Evolutionary conservation across 2,888 invertebrate species (phyloP).

Genomic region (Drosophila ochracea): DNA sequence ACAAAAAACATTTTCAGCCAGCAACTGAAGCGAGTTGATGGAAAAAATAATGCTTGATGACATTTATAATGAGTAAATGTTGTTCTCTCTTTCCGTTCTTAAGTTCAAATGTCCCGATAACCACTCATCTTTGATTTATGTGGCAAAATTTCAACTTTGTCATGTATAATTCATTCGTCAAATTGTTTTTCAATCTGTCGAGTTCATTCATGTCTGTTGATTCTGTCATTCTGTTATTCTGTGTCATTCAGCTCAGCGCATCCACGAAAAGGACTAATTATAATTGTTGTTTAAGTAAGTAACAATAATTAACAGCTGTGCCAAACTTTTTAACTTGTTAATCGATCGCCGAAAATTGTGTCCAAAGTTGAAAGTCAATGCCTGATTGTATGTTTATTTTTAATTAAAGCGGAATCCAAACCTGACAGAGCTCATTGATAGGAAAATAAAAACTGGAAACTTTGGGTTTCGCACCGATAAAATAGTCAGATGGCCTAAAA

Average conservation of each 20-base stretch:
- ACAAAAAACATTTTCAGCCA: constrained; percentile 55
- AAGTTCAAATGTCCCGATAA: constrained; percentile 16
- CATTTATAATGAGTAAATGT: constrained; percentile 76
- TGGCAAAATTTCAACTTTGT: constrained; percentile 41
- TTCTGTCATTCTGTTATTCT: constrained; percentile 11
- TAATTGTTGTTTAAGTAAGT: constrained; percentile 5
- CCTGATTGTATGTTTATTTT: not conserved
- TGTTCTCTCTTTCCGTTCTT: constrained; percentile 26
- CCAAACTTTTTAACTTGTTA: not conserved
- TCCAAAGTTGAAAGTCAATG: not conserved
- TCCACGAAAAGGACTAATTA: constrained; percentile 1
- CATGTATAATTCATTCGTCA: constrained; percentile 39
- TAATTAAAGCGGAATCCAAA: not conserved
- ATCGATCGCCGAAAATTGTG: not conserved
- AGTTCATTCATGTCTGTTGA: constrained; percentile 16
- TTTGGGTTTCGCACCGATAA: not conserved
- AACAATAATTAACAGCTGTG: not conserved
- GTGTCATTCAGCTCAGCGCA: not conserved
- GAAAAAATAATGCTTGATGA: constrained; percentile 74
- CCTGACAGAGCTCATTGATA: not conserved
- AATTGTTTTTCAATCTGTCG: constrained; percentile 36
- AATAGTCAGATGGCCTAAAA: not conserved
- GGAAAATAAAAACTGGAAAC: not conserved
- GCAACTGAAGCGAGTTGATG: constrained; percentile 65
- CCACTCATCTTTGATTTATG: constrained; percentile 19